A percentile compares a stretch with the other conserved stretches of the same genome.
phyloP scores from a whole-genome alignment of 2,113 vertebrate species.

The Seriola dumerili region DNA sequence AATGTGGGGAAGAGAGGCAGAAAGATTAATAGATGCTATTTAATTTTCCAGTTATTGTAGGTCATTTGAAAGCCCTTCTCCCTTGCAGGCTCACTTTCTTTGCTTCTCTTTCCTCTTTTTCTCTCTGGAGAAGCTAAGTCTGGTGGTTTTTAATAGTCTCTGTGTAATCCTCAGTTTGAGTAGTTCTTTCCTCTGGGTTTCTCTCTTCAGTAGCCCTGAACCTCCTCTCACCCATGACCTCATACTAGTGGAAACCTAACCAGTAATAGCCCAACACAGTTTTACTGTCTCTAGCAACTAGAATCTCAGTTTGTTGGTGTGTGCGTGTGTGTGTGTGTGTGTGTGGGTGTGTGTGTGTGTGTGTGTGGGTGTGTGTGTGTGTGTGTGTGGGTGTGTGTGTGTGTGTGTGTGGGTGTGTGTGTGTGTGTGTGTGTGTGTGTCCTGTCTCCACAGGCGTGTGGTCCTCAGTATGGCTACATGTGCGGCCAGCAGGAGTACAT shows the following conservation, averaged over 20 bases:
- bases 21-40: conserved; percentile 42
- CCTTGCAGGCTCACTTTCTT: background rate
- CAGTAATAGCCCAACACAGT: conserved; percentile 34
- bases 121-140: conserved; percentile 4
- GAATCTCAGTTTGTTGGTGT: conserved; percentile 22
- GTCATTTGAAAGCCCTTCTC: conserved; percentile 37
- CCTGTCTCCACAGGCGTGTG: conserved; percentile 90
- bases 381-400: conserved; percentile 46
- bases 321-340: conserved; percentile 44
- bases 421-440: conserved; percentile 44
- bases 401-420: conserved; percentile 40
- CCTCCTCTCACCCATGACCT: conserved; percentile 58
- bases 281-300: conserved; percentile 29
- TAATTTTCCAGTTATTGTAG: conserved; percentile 59
- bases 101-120: conserved; percentile 3
- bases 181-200: conserved; percentile 67
- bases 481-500: conserved; percentile 94
- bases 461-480: conserved; percentile 96
- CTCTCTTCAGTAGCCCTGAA: conserved; percentile 47
- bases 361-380: conserved; percentile 44
- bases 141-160: conserved; percentile 48
- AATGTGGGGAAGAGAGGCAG: conserved; percentile 17
- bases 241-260: conserved; percentile 60
- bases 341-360: conserved; percentile 44
- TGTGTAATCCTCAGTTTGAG: conserved; percentile 35